Base-by-base conservation (phyloP, 2,888 invertebrate genomes). In the Eupithecia dodoneata region DNA sequence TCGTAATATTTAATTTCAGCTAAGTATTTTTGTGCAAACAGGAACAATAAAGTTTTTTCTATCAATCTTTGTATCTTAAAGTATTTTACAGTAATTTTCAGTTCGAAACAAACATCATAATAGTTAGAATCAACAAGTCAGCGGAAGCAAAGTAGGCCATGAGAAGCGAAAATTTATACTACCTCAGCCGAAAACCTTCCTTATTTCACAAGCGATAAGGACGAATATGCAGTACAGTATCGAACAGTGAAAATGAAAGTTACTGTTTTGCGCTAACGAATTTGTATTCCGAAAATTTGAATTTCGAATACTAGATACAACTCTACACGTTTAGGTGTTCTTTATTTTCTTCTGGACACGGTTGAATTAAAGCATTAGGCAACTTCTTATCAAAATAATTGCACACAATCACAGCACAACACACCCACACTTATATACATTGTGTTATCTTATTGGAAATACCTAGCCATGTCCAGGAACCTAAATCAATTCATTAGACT, bases 201-300 rank as follows among this genome's bases (percentile, higher is more conserved):
- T 85, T 89, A 87, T 81, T 9, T 0, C 7, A 2, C 52, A 7
- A 0, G 0, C 0, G 0, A 72, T 87, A 92, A 83, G 86, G 91
- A 83, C 79, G 73, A 84, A n/a, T 85, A 83, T 90, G 44, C 77
- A 74, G 67, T 73, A 30, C 15, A 42, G 69, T 44, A 30, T 77
- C 73, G 76, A 73, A 47, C 18, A 89, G 91, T 92, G 94, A 94
- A 94, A 94, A 93, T 87, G 94, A 94, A 94, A 94, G 94, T 94
- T 90, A 87, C 87, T 87, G 89, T 91, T 94, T 94, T 91, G 93
- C 94, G 93, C 91, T 91, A 90, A 91, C 90, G 89, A 92, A 93
- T 94, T 94, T 93, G 93, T 94, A 94, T 94, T 92, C 89, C 83
- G 85, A 89, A 89, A 63, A 63, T 88, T 88, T 80, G 15, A 66